Evolutionary conservation across 2,113 vertebrate genomes (phyloP).

Genomic region (pig (Sus scrofa)): DNA sequence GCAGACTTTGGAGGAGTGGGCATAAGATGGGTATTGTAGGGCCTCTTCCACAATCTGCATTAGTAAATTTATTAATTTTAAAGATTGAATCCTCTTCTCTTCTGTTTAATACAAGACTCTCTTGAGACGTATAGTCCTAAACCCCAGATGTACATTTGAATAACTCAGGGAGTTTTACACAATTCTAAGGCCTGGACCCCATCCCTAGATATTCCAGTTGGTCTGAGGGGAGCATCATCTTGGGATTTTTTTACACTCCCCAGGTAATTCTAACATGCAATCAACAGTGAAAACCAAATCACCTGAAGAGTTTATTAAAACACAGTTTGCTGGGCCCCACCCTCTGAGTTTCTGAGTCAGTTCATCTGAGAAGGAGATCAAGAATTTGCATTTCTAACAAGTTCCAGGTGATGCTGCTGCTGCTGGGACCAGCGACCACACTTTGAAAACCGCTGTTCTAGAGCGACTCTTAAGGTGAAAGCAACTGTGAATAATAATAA

Average conservation of each 20-base stretch:
- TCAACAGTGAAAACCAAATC: neutral
- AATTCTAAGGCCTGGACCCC: neutral
- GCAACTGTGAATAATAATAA: neutral
- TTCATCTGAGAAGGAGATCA: neutral
- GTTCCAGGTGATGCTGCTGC: neutral
- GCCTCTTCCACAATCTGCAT: neutral
- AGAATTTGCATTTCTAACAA: slow-evolving; percentile 13
- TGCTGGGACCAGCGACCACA: neutral
- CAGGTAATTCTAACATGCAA: neutral
- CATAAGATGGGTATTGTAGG: neutral
- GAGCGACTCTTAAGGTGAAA: neutral
- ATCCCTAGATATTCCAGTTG: neutral
- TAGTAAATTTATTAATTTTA: slow-evolving; percentile 23
- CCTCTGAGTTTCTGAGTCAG: neutral
- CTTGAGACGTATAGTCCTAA: neutral
- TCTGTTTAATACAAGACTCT: neutral
- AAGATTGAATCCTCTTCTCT: slow-evolving; percentile 11
- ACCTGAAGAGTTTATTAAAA: neutral
- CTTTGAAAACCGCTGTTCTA: neutral
- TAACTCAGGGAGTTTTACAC: neutral
- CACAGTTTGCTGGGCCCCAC: neutral
- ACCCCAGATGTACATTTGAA: neutral
- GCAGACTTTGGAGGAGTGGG: neutral
- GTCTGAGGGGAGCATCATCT: neutral
- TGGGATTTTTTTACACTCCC: neutral